Base-by-base conservation (phyloP, 2,113 vertebrate genomes). In the Ammodytes dubius region DNA sequence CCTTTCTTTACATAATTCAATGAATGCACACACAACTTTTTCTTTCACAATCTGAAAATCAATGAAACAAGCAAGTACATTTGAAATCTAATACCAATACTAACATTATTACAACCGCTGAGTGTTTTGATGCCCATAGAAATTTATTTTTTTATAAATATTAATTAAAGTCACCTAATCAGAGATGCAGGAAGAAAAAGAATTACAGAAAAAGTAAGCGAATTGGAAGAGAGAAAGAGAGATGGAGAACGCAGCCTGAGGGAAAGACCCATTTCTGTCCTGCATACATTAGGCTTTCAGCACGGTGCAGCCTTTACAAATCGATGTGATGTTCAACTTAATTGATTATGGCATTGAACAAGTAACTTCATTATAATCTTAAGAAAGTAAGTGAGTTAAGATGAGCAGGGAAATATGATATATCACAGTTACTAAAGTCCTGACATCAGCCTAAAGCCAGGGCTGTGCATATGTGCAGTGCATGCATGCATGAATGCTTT, bases 191-290 rank as follows among this genome's bases (percentile, higher is more conserved):
- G 58, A 64, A 72, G 42, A 80, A 46, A 79, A 73, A 65, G 61
- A 65, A 19, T 57, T 4, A 17, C 11, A 76, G 13, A 83, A 37
- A 76, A 47, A 63, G 7, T 57, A 57, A 67, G 57, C 9, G 12
- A 27, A 75, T 52, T 71, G 60, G 13, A 15, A 56, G 57, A 78
- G 64, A 58, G 56, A 81, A 1, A 49, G 54, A 61, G 68, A 71
- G 66, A 46, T 64, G 45, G 53, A 56, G 61, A 67, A 73, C 58
- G 63, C 78, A 76, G 82, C 90, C 86, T 75, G 27, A 27, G 83
- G 87, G 77, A 86, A 83, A 80, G 69, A 61, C 52, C 77, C 72
- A 78, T 72, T 87, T 81, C 64, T 84, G 37, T 67, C 49, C 65
- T 90, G 74, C 66, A 74, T 68, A 84, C 74, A 64, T 74, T 74